phyloP scores from a whole-genome alignment of 2,888 invertebrate species.

The Melolontha melolontha region DNA sequence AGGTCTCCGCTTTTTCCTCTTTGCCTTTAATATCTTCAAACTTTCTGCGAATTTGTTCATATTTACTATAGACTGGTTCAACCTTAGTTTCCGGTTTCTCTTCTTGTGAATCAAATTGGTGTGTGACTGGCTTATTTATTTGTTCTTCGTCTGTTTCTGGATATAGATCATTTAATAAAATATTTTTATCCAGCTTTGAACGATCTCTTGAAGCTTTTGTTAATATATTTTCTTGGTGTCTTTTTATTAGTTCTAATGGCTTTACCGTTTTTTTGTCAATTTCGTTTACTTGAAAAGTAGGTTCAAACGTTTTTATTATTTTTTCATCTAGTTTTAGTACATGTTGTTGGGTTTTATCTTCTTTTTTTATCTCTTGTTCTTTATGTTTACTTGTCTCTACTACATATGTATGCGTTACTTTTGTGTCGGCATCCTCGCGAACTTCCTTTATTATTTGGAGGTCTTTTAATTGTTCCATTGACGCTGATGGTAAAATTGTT shows the following conservation, averaged over 20 bases:
- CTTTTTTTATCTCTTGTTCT: constrained; percentile 9
- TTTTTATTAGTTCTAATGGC: constrained; percentile 16
- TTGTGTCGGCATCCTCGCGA: constrained; percentile 15
- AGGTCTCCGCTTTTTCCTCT: constrained; percentile 17
- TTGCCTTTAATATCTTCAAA: not conserved
- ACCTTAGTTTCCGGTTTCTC: not conserved
- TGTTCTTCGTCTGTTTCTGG: not conserved
- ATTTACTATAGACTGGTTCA: not conserved
- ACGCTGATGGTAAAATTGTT: constrained; percentile 56
- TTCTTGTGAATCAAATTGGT: not conserved
- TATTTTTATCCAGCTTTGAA: too few species aligned
- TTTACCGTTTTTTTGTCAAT: constrained; percentile 24
- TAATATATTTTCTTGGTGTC: constrained; percentile 6
- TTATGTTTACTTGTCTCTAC: constrained; percentile 4
- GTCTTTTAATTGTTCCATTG: constrained; percentile 53
- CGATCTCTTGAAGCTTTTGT: constrained; percentile 9
- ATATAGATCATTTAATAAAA: too few species aligned
- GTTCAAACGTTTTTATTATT: constrained; percentile 43
- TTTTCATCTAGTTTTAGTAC: constrained; percentile 39
- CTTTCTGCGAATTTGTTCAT: not conserved
- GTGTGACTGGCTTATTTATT: not conserved
- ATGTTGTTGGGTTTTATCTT: constrained; percentile 11
- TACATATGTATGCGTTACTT: constrained; percentile 7
- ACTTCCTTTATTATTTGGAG: constrained; percentile 53
- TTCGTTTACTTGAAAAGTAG: constrained; percentile 42